Evolutionary conservation across 2,113 vertebrate genomes (phyloP), one percentile per base, ranked within the genome.

Genomic region (Sylvicapra grimmia): DNA sequence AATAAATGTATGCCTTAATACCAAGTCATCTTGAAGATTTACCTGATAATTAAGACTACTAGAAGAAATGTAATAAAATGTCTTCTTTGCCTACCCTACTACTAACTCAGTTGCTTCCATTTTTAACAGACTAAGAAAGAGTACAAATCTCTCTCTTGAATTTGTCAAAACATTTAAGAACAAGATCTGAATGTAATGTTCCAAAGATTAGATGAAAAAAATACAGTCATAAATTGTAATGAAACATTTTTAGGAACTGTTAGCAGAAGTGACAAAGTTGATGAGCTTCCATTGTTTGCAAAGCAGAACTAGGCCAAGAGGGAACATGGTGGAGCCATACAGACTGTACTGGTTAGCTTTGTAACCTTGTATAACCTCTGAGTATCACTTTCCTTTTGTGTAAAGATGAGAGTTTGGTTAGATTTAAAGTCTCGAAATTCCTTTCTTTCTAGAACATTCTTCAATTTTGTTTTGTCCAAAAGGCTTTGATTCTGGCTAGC

Each of bases 391-490:
- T 84, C 89, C 51, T 91, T 93, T 33, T 92, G 44, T 96, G 13
- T 90, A 93, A 86, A 31, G 65, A 27, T 85, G 53, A 83, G 86
- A 58, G 29, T 51, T 90, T 90, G 11, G 47, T 88, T 94, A 83
- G 49, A 86, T 90, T 83, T 58, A 79, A 86, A 88, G 6, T 40
- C 15, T 89, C 59, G 90, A 63, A 89, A 77, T 97, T 40, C 19
- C 80, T 92, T 96, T 97, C 79, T 96, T 86, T 88, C 77, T 93
- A 94, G 40, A 96, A 49, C 47, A 80, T 82, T 97, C 82, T 96
- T 97, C 63, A 90, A 11, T 87, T 96, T 23, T 83, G 14, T 96
- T 97, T 82, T 87, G 12, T 83, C 68, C 27, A 29, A 86, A 95
- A 77, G 29, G 33, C 86, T 94, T 72, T 93, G 86, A 90, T 90